Base-by-base conservation (phyloP, 2,797 vertebrate species). In the Liasis olivaceus region DNA sequence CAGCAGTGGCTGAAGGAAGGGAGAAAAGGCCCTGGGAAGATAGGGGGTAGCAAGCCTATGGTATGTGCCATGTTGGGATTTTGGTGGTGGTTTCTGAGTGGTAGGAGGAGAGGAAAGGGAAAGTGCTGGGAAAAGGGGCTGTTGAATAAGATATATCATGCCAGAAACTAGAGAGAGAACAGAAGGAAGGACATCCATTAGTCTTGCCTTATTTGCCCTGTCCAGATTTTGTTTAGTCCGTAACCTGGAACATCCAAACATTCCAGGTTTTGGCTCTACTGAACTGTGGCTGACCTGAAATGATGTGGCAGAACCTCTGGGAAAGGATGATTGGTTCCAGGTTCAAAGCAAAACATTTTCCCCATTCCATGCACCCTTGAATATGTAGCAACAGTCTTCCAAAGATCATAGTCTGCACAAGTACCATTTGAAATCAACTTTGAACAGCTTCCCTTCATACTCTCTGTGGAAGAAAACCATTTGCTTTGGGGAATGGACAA, bases 321-420 rank as follows among this genome's bases (percentile, higher is more conserved):
- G 51, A 54, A 54, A 8, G 7, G 51, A 54, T 54, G 51, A 54
- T 54, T 8, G 7, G 51, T 54, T 8, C 7, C 51, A 54, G 51
- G 51, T 54, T 54, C 51, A 54, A 54, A 54, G 8, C 51, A 54
- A 54, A 54, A 54, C 24, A 22, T 47, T 81, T 81, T 47, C 22
- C 22, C 20, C 36, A 24, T 81, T 20, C 24, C 42, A 47, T 24
- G 36, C 77, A 81, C 42, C 24, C 20, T 81, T 36, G 47, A 54
- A 54, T 88, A 88, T 87, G 56, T 1, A 31, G 58, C 91, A 86
- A 36, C 31, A 14, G 84, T 90, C 63, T 92, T 92, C 92, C 81
- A 87, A 62, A 90, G 92, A 93, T 51, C 56, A 92, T 91, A 69
- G 92, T 24, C 91, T 94, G 89, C 36, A 26, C 15, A 54, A 62